Percentiles rank a stretch among this genome's conserved stretches.
These are phyloP conservation scores for Spizella passerina DNA, from an alignment of 2,797 vertebrate species.

Conservation along the genomic window DNA sequence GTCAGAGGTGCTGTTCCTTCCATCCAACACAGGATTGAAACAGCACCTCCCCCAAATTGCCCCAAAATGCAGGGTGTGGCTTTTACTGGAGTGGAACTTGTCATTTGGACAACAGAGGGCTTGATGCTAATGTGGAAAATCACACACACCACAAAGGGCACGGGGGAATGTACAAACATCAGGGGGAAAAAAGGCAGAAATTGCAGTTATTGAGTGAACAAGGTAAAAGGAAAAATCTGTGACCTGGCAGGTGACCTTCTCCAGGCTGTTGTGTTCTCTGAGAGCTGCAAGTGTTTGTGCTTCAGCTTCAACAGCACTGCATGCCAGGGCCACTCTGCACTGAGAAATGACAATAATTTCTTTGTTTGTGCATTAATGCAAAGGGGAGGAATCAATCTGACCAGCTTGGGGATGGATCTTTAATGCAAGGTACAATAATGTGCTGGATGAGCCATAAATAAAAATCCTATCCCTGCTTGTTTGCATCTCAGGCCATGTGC, in stretches of 20 bases:
- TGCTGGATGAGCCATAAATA: background rate
- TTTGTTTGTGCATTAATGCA: background rate
- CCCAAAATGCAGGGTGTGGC: background rate
- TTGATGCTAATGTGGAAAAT: background rate
- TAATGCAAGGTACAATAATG: background rate
- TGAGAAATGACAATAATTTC: background rate
- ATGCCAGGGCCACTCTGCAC: background rate
- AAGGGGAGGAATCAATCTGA: background rate
- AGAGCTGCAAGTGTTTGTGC: background rate
- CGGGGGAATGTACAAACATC: background rate
- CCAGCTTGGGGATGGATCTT: background rate
- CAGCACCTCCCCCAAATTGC: background rate
- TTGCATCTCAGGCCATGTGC: background rate
- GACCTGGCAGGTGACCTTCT: background rate
- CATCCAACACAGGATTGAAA: background rate
- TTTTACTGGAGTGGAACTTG: background rate
- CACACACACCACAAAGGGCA: background rate
- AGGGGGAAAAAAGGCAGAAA: background rate
- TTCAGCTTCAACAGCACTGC: background rate
- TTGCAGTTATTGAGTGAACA: constrained; percentile 7
- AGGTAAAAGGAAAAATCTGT: background rate
- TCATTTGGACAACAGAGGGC: background rate
- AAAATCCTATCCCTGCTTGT: background rate
- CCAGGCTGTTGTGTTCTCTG: background rate
- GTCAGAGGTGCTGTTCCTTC: background rate